Conservation (phyloP, 2,113 vertebrate species). For the Gasterosteus aculeatus region DNA sequence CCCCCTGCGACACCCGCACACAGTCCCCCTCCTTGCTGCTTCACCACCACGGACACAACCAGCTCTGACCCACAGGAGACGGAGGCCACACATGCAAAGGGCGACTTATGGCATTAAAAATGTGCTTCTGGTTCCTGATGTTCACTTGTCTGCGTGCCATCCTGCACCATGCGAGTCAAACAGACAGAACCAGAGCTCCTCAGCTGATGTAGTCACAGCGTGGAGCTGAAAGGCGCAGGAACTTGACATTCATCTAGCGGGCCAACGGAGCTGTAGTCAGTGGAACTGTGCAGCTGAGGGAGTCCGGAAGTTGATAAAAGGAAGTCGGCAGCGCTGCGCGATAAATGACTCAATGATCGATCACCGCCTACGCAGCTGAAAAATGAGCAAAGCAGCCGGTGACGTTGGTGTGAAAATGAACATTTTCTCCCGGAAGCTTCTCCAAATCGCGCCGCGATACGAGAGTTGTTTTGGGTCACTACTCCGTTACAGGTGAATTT, state of each 20-base stretch:
- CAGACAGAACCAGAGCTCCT: not conserved
- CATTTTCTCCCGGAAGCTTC: conserved; percentile 68
- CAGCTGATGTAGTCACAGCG: not conserved
- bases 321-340: conserved; percentile 47
- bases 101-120: conserved; percentile 31
- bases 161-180: not conserved
- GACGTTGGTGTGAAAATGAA: conserved; percentile 53
- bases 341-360: conserved; percentile 75
- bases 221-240: conserved; percentile 42
- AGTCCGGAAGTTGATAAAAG: conserved; percentile 75
- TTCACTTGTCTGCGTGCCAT: conserved; percentile 3
- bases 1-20: conserved; percentile 41
- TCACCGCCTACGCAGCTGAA: conserved; percentile 61
- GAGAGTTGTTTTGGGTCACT: not conserved
- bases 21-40: conserved; percentile 49
- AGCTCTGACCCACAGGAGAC: conserved; percentile 66
- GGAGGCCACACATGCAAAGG: conserved; percentile 46
- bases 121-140: conserved; percentile 33
- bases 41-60: conserved; percentile 48
- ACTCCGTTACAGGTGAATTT: conserved; percentile 27
- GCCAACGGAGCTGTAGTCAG: conserved; percentile 56
- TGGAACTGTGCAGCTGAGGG: conserved; percentile 59
- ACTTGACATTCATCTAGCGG: conserved; percentile 45
- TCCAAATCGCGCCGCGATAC: conserved; percentile 19
- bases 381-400: conserved; percentile 63